Conservation (phyloP, 2,888 invertebrate species). For the Seladonia tumulorum region DNA sequence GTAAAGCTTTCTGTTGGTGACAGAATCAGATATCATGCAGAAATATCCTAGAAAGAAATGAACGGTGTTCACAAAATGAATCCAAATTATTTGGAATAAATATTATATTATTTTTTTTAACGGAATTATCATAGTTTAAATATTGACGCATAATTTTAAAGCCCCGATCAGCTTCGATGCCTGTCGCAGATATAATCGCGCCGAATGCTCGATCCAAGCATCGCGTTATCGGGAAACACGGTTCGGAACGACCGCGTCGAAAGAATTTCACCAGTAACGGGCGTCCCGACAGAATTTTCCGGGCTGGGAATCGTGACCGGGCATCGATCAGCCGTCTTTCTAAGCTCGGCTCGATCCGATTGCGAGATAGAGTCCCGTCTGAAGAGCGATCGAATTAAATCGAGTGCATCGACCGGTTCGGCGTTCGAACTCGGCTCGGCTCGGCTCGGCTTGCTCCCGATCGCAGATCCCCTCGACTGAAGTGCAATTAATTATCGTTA, state of each 20-base stretch:
- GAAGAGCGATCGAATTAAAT: conserved; percentile 68
- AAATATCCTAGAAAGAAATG: too few relatives aligned
- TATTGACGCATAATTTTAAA: too few relatives aligned
- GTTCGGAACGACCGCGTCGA: neutral
- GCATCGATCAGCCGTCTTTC: conserved; percentile 3
- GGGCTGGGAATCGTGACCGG: neutral
- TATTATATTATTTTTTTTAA: too few relatives aligned
- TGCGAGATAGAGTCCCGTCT: conserved; percentile 17
- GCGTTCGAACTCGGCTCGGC: neutral
- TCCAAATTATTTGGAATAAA: too few relatives aligned
- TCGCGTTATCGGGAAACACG: neutral
- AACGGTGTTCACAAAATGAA: too few relatives aligned
- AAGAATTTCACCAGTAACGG: neutral
- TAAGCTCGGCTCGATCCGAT: conserved; percentile 7
- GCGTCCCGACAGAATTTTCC: neutral
- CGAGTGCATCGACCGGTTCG: conserved; percentile 63
- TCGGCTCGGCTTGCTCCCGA: conserved; percentile 39
- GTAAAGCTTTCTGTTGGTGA: too few relatives aligned
- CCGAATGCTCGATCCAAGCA: neutral
- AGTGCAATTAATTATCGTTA: conserved; percentile 73
- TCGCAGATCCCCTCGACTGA: conserved; percentile 59
- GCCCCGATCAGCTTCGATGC: too few relatives aligned
- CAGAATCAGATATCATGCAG: too few relatives aligned
- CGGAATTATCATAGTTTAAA: too few relatives aligned
- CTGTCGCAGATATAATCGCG: neutral